Base-by-base conservation (phyloP, 2,113 vertebrate species). In the Procavia capensis region DNA sequence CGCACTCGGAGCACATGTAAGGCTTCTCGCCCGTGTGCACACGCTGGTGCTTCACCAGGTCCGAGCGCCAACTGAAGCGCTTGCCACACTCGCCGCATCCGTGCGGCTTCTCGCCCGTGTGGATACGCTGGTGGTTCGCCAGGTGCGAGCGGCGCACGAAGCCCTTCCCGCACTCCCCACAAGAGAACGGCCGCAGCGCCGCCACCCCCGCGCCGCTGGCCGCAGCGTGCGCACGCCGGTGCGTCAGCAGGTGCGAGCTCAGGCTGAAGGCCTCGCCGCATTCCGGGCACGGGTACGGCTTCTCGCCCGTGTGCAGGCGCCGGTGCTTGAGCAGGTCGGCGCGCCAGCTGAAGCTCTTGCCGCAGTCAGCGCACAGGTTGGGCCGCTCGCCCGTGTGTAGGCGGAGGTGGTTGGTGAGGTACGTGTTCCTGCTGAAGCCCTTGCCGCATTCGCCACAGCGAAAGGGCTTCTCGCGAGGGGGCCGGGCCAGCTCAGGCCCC, bases 251-350 rank as follows among this genome's bases (percentile, higher is more conserved):
- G 93, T 99, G 99, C 63, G 99, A 99, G 97, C 98, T 98, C 82
- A 99, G 99, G 97, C 99, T 99, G 96, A 99, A 99, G 87, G 97
- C 97, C 97, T 99, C 99, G 1, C 98, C 98, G 1, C 99, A 98
- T 66, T 99, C 97, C 5, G 97, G 96, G 93, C 99, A 99, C 19
- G 97, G 96, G 74, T 98, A 98, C 1, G 98, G 95, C 9, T 95
- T 98, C 17, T 97, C 97, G 25, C 98, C 98, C 0, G 97, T 98
- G 97, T 99, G 99, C 90, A 98, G 98, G 5, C 99, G 99, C 8
- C 98, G 99, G 91, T 99, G 99, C 41, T 99, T 99, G 66, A 99
- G 99, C 89, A 99, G 98, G 88, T 99, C 98, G 0, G 99, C 99
- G 24, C 99, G 99, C 98, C 99, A 99, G 45, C 98, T 99, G 94